Percentiles rank a stretch among this genome's conserved stretches.
Conservation (phyloP, 2,888 invertebrate species). For the Apodemia duryi region DNA sequence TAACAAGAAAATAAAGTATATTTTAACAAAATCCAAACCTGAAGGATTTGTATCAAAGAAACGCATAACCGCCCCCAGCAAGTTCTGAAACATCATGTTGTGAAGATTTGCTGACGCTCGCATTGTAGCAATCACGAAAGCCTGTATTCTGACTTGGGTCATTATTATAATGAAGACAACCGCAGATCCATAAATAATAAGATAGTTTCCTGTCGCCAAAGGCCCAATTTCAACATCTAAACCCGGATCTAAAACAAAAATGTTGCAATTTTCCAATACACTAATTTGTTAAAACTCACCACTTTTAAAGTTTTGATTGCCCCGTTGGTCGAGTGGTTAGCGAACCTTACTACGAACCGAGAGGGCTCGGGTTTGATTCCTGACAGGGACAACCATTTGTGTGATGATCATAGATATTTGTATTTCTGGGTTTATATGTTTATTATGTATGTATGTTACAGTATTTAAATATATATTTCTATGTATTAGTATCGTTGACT, state of each 20-base stretch:
- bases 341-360: too few species aligned
- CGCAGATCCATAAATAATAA: conserved; percentile 53
- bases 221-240: conserved; percentile 49
- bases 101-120: conserved; percentile 85
- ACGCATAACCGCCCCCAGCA: conserved; percentile 83
- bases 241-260: conserved; percentile 46
- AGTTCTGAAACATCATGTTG: conserved; percentile 84
- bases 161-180: conserved; percentile 62
- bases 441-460: too few species aligned
- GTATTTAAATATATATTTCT: too few species aligned
- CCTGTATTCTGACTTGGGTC: conserved; percentile 72
- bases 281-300: too few species aligned
- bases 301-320: too few species aligned
- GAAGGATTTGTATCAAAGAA: conserved; percentile 91
- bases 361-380: too few species aligned
- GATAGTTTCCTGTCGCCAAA: conserved; percentile 54
- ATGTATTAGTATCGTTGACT: too few species aligned
- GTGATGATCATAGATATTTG: too few species aligned
- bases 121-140: conserved; percentile 81
- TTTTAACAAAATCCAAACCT: conserved; percentile 56
- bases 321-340: too few species aligned
- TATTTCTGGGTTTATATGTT: too few species aligned
- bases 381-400: too few species aligned
- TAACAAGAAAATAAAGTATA: too few species aligned
- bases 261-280: neutral